These are phyloP conservation scores for Cephus cinctus DNA, from an alignment of 1,140 invertebrate species.

Conservation along the genomic window DNA sequence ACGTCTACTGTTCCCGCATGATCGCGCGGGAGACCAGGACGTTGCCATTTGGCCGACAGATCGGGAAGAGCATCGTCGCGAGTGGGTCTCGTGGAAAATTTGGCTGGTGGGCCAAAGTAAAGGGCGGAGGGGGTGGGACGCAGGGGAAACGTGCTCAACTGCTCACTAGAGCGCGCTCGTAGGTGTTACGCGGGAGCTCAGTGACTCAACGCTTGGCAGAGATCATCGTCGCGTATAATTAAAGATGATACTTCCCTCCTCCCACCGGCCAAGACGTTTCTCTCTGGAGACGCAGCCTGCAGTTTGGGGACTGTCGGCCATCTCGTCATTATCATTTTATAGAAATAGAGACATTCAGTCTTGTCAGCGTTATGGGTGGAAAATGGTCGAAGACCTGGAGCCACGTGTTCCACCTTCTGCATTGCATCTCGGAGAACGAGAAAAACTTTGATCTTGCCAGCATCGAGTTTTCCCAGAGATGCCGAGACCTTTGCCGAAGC, in stretches of 20 bases:
- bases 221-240: conserved; percentile 4
- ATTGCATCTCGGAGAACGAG: not conserved
- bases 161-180: not conserved
- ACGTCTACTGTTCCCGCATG: no score
- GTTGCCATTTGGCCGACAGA: no score
- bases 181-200: not conserved
- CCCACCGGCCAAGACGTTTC: not conserved
- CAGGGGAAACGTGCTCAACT: no score
- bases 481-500: conserved; percentile 10
- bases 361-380: no score
- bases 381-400: no score
- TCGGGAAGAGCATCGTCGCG: no score
- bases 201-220: conserved; percentile 6
- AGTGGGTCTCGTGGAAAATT: no score
- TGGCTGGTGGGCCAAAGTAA: no score
- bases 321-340: conserved; percentile 2
- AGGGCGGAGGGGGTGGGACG: no score
- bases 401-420: no score
- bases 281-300: not conserved
- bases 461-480: conserved; percentile 3
- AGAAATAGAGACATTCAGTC: no score
- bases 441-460: not conserved
- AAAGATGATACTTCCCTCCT: not conserved
- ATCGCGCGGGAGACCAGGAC: no score
- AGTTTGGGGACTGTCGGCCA: not conserved